A percentile compares a stretch with the other conserved stretches of the same genome.
phyloP scores from a whole-genome alignment of 2,113 vertebrate genomes.

The Nicator chloris region DNA sequence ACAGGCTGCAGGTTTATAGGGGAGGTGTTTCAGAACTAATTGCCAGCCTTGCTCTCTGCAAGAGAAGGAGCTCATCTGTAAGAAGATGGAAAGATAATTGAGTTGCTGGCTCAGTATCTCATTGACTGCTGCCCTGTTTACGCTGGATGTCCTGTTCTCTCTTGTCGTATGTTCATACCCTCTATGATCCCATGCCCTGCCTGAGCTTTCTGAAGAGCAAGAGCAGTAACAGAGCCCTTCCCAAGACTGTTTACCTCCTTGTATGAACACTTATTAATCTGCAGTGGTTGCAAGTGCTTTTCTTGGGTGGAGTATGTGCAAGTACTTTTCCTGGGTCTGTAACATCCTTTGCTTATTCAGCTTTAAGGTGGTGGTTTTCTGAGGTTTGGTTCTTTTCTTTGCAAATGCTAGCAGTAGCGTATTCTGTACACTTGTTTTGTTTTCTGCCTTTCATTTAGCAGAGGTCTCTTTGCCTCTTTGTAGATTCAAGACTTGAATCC shows the following conservation, averaged over 20 bases:
- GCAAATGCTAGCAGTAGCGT: neutral
- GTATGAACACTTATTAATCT: neutral
- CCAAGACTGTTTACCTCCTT: neutral
- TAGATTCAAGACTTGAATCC: neutral
- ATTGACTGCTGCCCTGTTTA: neutral
- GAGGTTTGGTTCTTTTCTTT: neutral
- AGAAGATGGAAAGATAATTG: neutral
- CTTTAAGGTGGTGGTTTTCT: neutral
- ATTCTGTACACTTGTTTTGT: neutral
- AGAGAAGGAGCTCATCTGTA: neutral
- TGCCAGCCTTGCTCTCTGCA: neutral
- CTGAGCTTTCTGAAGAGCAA: neutral
- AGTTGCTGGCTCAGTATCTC: neutral
- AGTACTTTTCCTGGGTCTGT: neutral
- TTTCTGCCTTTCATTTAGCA: neutral
- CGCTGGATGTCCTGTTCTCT: neutral
- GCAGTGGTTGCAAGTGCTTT: neutral
- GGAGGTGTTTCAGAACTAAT: neutral
- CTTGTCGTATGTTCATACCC: neutral
- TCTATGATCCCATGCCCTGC: neutral
- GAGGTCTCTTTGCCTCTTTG: neutral
- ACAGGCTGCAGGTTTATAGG: neutral
- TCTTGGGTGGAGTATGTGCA: neutral
- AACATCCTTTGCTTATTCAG: neutral
- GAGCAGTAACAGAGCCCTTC: neutral